Percentiles rank a stretch among this genome's conserved stretches.
Evolutionary conservation across 1,140 invertebrate species (phyloP).

Genomic region (Neodiprion virginianus): DNA sequence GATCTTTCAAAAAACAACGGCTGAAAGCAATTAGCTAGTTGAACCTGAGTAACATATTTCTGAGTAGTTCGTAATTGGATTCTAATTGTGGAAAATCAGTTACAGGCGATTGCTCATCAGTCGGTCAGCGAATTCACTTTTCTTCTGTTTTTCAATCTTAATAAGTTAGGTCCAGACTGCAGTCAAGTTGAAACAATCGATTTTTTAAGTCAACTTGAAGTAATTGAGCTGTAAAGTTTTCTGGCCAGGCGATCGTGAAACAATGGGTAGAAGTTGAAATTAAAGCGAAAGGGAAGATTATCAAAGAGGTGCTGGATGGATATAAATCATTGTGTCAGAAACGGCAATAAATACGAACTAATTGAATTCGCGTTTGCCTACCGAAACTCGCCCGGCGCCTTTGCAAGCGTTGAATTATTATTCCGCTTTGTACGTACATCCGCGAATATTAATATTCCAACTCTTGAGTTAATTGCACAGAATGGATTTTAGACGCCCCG

Average conservation of each 20-base stretch:
- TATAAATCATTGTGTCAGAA: conserved; percentile 43
- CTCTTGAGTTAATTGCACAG: conserved; percentile 56
- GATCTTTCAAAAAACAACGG: too few species aligned
- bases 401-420: conserved; percentile 52
- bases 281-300: conserved; percentile 41
- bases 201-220: too few species aligned
- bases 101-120: too few species aligned
- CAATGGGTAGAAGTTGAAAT: not conserved
- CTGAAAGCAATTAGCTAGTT: too few species aligned
- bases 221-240: too few species aligned
- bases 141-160: too few species aligned
- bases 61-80: too few species aligned
- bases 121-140: too few species aligned
- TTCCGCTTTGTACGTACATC: conserved; percentile 54
- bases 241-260: not conserved
- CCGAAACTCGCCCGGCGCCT: conserved; percentile 33
- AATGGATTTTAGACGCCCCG: conserved; percentile 48
- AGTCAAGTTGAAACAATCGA: too few species aligned
- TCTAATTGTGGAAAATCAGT: too few species aligned
- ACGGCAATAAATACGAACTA: conserved; percentile 50
- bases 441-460: conserved; percentile 56
- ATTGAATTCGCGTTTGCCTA: conserved; percentile 53
- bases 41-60: too few species aligned
- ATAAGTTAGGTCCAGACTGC: too few species aligned
- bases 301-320: conserved; percentile 26